phyloP scores from a whole-genome alignment of 2,888 invertebrate genomes.

The Bugula neritina region DNA sequence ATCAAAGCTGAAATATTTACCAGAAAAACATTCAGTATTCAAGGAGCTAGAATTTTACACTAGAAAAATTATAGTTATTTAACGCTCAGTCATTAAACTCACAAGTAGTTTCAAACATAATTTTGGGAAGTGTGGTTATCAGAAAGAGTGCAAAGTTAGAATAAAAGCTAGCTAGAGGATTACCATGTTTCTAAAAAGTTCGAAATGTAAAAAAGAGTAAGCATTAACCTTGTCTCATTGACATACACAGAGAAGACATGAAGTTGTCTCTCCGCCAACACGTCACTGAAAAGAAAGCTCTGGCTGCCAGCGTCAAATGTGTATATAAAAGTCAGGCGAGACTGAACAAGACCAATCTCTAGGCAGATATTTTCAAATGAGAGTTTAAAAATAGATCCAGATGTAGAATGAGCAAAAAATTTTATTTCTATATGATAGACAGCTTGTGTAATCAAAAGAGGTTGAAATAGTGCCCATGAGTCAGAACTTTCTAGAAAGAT shows the following conservation, averaged over 20 bases:
- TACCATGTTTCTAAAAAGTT: no score
- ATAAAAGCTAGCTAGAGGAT: no score
- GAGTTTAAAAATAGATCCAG: not conserved
- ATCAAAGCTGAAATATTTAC: not conserved
- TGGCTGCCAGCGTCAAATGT: not conserved
- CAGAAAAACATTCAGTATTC: no score
- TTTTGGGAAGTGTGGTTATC: no score
- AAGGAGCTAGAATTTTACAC: no score
- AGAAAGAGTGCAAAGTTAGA: no score
- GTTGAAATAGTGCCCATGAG: not conserved
- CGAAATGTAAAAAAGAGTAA: no score
- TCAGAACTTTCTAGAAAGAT: not conserved
- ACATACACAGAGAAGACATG: not conserved
- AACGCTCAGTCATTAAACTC: no score
- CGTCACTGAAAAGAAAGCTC: not conserved
- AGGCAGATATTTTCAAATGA: not conserved
- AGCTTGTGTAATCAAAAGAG: not conserved
- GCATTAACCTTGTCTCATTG: not conserved
- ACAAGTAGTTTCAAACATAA: no score
- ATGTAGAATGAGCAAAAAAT: not conserved
- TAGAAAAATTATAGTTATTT: no score
- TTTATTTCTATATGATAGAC: not conserved
- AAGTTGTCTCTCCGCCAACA: not conserved
- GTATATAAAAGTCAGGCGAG: not conserved
- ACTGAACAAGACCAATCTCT: not conserved